Evolutionary conservation across 1,140 invertebrate genomes (phyloP).

Genomic region (Solenopsis fugax): DNA sequence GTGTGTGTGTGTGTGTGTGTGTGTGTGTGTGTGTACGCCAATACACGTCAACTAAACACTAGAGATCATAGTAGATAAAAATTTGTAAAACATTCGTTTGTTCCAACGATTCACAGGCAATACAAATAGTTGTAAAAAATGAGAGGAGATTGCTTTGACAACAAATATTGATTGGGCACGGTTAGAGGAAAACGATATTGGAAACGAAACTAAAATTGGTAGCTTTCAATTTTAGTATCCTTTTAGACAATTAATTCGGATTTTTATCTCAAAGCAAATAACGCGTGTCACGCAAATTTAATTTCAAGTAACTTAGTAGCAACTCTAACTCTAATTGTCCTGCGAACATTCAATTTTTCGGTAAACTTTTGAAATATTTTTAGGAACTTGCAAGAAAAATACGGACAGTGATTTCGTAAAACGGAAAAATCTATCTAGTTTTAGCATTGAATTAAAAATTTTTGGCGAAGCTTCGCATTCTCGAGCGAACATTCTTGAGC

Average conservation of each 20-base stretch:
- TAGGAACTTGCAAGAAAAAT: background rate
- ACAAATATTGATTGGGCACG: background rate
- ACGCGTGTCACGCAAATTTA: background rate
- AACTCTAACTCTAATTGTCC: background rate
- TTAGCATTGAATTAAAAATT: background rate
- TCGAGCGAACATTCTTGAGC: conserved; percentile 5
- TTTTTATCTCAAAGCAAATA: background rate
- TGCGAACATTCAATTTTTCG: background rate
- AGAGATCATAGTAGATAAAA: background rate
- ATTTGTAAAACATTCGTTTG: too few species aligned
- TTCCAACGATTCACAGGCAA: background rate
- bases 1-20: too few species aligned
- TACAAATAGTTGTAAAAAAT: background rate
- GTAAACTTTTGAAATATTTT: background rate
- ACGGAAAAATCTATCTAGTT: background rate
- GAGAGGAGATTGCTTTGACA: background rate
- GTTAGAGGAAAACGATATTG: background rate
- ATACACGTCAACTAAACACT: background rate
- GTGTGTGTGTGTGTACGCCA: too few species aligned
- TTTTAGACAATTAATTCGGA: background rate
- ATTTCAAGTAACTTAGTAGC: background rate
- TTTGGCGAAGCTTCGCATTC: background rate
- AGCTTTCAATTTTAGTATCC: background rate
- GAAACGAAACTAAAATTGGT: background rate
- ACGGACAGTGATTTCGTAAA: background rate